Evolutionary conservation across 2,797 vertebrate genomes (phyloP).

Genomic region (Typhlichthys eigenmanni): DNA sequence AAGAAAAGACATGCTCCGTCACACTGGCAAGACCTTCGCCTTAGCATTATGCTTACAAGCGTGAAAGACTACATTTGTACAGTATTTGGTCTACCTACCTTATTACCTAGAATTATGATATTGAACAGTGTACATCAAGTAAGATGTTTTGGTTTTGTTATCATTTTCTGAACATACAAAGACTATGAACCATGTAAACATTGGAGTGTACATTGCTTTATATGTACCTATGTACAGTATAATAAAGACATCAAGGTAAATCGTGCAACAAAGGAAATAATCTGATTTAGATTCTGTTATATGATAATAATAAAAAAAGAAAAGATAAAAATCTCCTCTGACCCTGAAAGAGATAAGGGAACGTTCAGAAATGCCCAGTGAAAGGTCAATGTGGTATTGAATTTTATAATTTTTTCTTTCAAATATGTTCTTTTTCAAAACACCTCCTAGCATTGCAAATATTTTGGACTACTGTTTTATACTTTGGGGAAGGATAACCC

Average conservation of each 20-base stretch:
- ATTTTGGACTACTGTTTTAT: conserved; percentile 97
- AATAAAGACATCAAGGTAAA: conserved; percentile 50
- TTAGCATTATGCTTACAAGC: no score
- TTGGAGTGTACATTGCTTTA: background rate
- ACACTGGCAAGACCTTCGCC: no score
- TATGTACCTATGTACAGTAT: conserved; percentile 2
- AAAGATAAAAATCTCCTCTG: conserved; percentile 60
- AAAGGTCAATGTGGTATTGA: conserved; percentile 94
- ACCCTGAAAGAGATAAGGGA: conserved; percentile 71
- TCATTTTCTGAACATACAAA: background rate
- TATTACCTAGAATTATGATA: no score
- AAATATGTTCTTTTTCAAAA: conserved; percentile 90
- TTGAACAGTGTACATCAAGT: no score
- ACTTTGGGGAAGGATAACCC: conserved; percentile 96
- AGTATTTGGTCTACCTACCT: no score
- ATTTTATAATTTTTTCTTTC: conserved; percentile 74
- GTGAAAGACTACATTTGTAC: no score
- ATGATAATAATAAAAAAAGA: conserved; percentile 21
- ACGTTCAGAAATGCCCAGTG: conserved; percentile 84
- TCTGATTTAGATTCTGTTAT: conserved; percentile 60
- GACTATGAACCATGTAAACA: conserved; percentile 12
- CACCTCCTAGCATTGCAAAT: conserved; percentile 99
- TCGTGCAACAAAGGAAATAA: conserved; percentile 55
- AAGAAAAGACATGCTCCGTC: no score
- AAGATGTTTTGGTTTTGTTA: no score